These are phyloP conservation scores for Coelopa pilipes DNA, from an alignment of 2,888 invertebrate species.

Conservation along the genomic window DNA sequence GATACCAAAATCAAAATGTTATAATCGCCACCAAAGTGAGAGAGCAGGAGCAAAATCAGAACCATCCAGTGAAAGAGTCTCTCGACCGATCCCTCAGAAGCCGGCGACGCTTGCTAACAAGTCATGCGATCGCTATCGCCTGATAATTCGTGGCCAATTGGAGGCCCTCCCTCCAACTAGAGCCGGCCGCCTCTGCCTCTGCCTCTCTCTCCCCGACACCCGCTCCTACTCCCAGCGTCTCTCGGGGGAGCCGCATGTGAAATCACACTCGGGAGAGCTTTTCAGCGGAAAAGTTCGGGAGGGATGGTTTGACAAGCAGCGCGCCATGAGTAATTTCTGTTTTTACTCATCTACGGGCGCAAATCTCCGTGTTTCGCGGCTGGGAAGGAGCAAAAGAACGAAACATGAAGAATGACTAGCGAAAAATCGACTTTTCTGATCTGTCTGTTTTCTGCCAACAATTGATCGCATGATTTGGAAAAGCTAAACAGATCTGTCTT, in stretches of 20 bases:
- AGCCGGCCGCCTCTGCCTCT: neutral
- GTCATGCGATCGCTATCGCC: slow-evolving; percentile 56
- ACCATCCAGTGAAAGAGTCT: neutral
- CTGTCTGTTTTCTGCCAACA: too few relatives aligned
- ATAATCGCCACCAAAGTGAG: neutral
- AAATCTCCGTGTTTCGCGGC: too few relatives aligned
- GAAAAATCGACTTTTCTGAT: too few relatives aligned
- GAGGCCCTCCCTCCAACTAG: slow-evolving; percentile 37
- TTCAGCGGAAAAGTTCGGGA: neutral
- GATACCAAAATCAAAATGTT: neutral
- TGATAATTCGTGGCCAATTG: slow-evolving; percentile 54
- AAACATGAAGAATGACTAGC: too few relatives aligned
- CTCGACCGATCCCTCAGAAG: neutral
- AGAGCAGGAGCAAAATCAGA: too few relatives aligned
- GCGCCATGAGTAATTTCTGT: neutral
- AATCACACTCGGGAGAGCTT: neutral
- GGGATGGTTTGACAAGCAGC: neutral
- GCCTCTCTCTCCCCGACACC: too few relatives aligned
- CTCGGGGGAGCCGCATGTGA: too few relatives aligned
- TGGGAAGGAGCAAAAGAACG: too few relatives aligned
- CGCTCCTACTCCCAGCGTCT: too few relatives aligned
- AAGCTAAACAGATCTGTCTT: too few relatives aligned
- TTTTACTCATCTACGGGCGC: too few relatives aligned
- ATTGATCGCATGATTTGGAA: too few relatives aligned
- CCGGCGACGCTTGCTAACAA: slow-evolving; percentile 33